phyloP scores from a whole-genome alignment of 2,888 invertebrate species.

The Spisula subtruncata region DNA sequence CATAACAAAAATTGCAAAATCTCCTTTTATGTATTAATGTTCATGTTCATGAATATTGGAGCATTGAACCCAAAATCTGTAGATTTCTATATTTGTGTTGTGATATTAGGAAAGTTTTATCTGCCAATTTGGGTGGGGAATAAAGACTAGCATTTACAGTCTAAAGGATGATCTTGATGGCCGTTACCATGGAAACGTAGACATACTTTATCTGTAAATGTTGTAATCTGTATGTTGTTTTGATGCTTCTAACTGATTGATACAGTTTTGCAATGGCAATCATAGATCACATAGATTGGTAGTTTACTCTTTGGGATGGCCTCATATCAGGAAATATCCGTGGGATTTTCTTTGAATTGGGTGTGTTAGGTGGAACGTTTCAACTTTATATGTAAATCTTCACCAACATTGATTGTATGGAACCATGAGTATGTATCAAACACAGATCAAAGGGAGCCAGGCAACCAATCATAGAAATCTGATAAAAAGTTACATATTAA shows the following conservation, averaged over 20 bases:
- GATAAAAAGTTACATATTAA: background rate
- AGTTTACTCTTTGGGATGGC: slow-evolving; percentile 19
- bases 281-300: slow-evolving; percentile 37
- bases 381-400: background rate
- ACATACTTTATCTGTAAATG: slow-evolving; percentile 52
- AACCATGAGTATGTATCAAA: background rate
- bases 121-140: slow-evolving; percentile 33
- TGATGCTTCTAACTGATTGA: slow-evolving; percentile 43
- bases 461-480: background rate
- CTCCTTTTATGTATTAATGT: background rate
- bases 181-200: slow-evolving; percentile 44
- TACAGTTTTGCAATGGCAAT: slow-evolving; percentile 36
- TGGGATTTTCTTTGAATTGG: background rate
- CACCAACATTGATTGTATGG: background rate
- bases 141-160: slow-evolving; percentile 50
- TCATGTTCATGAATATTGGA: background rate
- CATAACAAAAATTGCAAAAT: slow-evolving; percentile 8
- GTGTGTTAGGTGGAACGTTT: background rate
- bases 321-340: background rate
- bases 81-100: slow-evolving; percentile 5
- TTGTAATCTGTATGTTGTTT: slow-evolving; percentile 47
- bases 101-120: background rate
- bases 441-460: background rate
- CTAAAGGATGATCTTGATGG: slow-evolving; percentile 32
- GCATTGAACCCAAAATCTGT: background rate